These are phyloP conservation scores for Synanthedon formicaeformis DNA, from an alignment of 2,888 invertebrate species.

Conservation along the genomic window DNA sequence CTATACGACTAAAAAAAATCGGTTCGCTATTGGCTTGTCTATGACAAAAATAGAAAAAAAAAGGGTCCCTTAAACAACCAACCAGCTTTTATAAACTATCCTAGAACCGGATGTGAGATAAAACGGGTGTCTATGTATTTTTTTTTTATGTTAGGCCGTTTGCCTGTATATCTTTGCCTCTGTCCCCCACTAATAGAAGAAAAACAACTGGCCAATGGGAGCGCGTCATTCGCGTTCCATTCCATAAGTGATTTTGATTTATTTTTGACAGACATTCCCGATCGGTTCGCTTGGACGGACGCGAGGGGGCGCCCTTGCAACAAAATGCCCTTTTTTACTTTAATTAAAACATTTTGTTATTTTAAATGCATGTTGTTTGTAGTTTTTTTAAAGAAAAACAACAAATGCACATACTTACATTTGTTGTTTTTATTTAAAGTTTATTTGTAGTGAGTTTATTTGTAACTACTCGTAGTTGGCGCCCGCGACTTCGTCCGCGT, in stretches of 20 bases:
- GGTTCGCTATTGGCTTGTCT: slow-evolving; percentile 1
- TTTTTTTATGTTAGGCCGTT: slow-evolving; percentile 11
- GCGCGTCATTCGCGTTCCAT: slow-evolving; percentile 14
- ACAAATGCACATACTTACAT: too few species aligned
- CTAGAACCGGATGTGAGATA: slow-evolving; percentile 12
- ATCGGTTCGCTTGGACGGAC: too few species aligned
- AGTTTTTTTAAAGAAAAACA: too few species aligned
- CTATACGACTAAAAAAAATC: neutral
- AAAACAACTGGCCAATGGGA: slow-evolving; percentile 22
- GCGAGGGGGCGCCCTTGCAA: too few species aligned
- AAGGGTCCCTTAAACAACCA: slow-evolving; percentile 6
- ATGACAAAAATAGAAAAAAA: slow-evolving; percentile 7
- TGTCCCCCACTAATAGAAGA: slow-evolving; percentile 18
- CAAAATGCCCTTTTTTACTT: too few species aligned
- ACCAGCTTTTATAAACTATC: slow-evolving; percentile 13
- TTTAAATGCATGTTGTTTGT: too few species aligned
- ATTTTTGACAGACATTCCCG: slow-evolving; percentile 21
- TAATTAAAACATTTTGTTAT: too few species aligned
- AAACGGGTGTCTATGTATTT: slow-evolving; percentile 8
- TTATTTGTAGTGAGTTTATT: too few species aligned
- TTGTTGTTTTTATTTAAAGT: too few species aligned
- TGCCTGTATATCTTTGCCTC: slow-evolving; percentile 6
- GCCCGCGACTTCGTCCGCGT: too few species aligned
- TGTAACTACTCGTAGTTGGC: too few species aligned
- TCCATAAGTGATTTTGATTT: slow-evolving; percentile 24